Evolutionary conservation across 2,888 invertebrate genomes (phyloP), one percentile per base, ranked within the genome.

Genomic region (Lycocerus yunnanus): DNA sequence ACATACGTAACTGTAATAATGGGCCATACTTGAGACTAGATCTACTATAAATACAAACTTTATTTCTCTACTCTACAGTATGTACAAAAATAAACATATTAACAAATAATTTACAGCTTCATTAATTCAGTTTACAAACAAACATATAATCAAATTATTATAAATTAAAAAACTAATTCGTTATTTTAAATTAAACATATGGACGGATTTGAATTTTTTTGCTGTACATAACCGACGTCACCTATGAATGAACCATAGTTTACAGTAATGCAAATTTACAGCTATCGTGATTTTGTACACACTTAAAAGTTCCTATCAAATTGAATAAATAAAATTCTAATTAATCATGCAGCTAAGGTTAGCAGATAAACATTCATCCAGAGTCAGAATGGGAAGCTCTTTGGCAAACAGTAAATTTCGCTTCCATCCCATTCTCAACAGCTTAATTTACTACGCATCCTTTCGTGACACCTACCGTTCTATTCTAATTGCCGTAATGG

Each of bases 21-120:
- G n/a, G 43, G n/a, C 43, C 43, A n/a, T 43, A 43, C 43, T 61
- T 72, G 43, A 65, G 69, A 73, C 69, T 69, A 73, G 72, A 70
- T 68, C 68, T 68, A 72, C 68, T 72, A 72, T 72, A 73, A 73
- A 69, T 73, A 73, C 60, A 66, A 60, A 63, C 18, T 18, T 18
- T n/a, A 63, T 13, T 63, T 13, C 20, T 8, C 20, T 63, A 5
- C 18, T 63, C 20, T 18, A 18, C 20, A 60, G 68, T 72, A 72
- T 63, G 68, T 68, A 72, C 68, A 69, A 73, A 69, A 68, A 72
- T 72, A 72, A 68, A 68, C 71, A 27, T 59, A 16, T 63, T 63
- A 63, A 63, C 16, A 18, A 18, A 18, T n/a, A 15, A 63, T 63
- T 15, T 15, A 63, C 43, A 43, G n/a, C n/a, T 8, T n/a, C 6